phyloP scores from a whole-genome alignment of 1,140 invertebrate species.

The Plectrocnemia conspersa region DNA sequence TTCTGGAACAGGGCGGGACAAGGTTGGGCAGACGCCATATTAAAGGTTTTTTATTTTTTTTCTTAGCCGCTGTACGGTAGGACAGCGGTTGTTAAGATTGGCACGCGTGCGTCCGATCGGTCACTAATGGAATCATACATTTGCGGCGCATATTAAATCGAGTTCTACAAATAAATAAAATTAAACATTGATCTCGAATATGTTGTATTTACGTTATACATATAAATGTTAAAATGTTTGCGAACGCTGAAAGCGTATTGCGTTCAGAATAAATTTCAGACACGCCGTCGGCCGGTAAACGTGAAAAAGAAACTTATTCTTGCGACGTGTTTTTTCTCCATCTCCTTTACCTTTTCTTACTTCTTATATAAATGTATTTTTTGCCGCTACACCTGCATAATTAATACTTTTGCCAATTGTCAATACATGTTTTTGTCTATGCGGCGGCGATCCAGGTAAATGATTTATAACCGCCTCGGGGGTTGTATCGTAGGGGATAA shows the following conservation, averaged over 20 bases:
- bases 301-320: slow-evolving; percentile 7
- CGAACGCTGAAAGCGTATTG: neutral
- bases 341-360: too few species aligned
- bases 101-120: too few species aligned
- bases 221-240: neutral
- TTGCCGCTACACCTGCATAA: too few species aligned
- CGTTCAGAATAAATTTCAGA: slow-evolving; percentile 12
- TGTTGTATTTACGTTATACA: neutral
- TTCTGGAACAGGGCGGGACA: neutral
- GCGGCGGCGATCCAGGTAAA: too few species aligned
- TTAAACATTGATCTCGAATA: neutral
- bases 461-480: too few species aligned
- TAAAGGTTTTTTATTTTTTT: slow-evolving; percentile 21
- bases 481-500: too few species aligned
- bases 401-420: too few species aligned
- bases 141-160: neutral
- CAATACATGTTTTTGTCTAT: too few species aligned
- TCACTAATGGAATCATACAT: too few species aligned
- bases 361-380: too few species aligned
- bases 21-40: slow-evolving; percentile 16
- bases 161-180: neutral
- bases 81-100: neutral
- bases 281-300: slow-evolving; percentile 1
- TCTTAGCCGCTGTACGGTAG: neutral
- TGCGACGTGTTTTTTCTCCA: slow-evolving; percentile 3